Evolutionary conservation across 2,113 vertebrate genomes (phyloP).

Genomic region (Neoarius graeffei): DNA sequence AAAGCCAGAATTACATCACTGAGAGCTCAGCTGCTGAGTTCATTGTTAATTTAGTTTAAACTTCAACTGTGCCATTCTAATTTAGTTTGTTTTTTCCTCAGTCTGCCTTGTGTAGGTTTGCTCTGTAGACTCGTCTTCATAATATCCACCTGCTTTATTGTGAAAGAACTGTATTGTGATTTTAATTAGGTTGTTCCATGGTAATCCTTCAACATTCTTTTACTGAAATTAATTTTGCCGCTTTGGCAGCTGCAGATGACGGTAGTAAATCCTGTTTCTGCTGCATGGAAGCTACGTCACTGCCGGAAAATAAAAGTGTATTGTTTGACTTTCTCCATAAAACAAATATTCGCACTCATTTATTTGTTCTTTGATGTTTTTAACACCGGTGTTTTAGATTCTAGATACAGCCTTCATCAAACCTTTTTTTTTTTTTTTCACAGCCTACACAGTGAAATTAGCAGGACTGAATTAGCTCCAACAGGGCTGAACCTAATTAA

Average conservation of each 20-base stretch:
- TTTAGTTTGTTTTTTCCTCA: conserved; percentile 30
- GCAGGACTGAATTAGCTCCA: conserved; percentile 11
- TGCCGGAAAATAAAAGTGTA: conserved; percentile 21
- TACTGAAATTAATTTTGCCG: conserved; percentile 57
- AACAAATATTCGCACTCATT: conserved; percentile 21
- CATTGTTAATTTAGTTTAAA: conserved; percentile 64
- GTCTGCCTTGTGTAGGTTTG: conserved; percentile 37
- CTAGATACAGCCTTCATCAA: conserved; percentile 31
- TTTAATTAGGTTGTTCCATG: conserved; percentile 55
- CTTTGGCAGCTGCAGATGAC: conserved; percentile 48
- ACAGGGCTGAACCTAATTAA: conserved; percentile 38
- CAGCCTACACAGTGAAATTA: conserved; percentile 45
- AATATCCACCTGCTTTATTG: conserved; percentile 56
- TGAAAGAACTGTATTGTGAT: conserved; percentile 50
- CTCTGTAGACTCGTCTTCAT: conserved; percentile 38
- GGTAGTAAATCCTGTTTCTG: conserved; percentile 34
- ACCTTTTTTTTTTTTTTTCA: conserved; percentile 8
- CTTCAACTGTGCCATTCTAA: conserved; percentile 40
- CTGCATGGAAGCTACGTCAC: conserved; percentile 3
- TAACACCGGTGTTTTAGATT: conserved; percentile 20
- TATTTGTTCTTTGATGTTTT: conserved; percentile 7
- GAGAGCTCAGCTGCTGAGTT: conserved; percentile 24
- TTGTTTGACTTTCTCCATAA: conserved; percentile 15
- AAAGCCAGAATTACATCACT: conserved; percentile 31
- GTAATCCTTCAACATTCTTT: conserved; percentile 58